Percentiles rank a stretch among this genome's conserved stretches.
Conservation (phyloP, 2,888 invertebrate species). For the Ophion obscuratus region DNA sequence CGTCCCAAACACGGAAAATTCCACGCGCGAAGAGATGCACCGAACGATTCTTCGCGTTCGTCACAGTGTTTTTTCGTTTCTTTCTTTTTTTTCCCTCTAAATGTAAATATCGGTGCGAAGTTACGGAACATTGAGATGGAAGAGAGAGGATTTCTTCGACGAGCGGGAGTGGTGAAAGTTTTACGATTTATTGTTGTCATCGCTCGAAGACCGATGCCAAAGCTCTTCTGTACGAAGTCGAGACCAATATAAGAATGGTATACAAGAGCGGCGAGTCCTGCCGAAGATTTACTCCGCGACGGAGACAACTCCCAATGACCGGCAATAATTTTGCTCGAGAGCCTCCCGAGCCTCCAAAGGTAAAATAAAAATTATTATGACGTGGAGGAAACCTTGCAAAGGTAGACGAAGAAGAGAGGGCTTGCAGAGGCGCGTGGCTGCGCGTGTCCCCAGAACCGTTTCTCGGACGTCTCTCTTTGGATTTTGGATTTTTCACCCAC, state of each 20-base stretch:
- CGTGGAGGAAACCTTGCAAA: slow-evolving; percentile 18
- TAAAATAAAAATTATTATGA: slow-evolving; percentile 70
- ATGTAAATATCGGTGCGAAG: slow-evolving; percentile 54
- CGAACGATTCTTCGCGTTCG: slow-evolving; percentile 28
- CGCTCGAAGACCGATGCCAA: slow-evolving; percentile 9
- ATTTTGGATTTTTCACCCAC: slow-evolving; percentile 13
- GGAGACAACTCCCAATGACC: slow-evolving; percentile 48
- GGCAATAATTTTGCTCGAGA: slow-evolving; percentile 71
- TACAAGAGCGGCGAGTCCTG: background rate
- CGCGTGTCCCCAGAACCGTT: slow-evolving; percentile 67
- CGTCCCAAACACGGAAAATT: slow-evolving; percentile 45
- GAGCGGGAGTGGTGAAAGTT: slow-evolving; percentile 70
- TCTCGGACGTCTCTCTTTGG: slow-evolving; percentile 51
- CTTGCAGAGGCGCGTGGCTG: slow-evolving; percentile 69
- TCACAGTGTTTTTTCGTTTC: slow-evolving; percentile 41
- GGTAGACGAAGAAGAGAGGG: slow-evolving; percentile 32
- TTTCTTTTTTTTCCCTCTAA: slow-evolving; percentile 19
- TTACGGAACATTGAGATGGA: slow-evolving; percentile 24
- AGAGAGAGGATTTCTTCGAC: slow-evolving; percentile 30
- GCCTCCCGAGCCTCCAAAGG: slow-evolving; percentile 49
- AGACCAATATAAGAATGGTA: slow-evolving; percentile 15
- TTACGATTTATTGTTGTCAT: slow-evolving; percentile 70
- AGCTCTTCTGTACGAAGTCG: slow-evolving; percentile 26
- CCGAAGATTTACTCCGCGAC: slow-evolving; percentile 44
- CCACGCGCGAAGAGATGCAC: slow-evolving; percentile 32